These are phyloP conservation scores for Synodontis membranacea DNA, from an alignment of 2,113 vertebrate species.

Conservation along the genomic window DNA sequence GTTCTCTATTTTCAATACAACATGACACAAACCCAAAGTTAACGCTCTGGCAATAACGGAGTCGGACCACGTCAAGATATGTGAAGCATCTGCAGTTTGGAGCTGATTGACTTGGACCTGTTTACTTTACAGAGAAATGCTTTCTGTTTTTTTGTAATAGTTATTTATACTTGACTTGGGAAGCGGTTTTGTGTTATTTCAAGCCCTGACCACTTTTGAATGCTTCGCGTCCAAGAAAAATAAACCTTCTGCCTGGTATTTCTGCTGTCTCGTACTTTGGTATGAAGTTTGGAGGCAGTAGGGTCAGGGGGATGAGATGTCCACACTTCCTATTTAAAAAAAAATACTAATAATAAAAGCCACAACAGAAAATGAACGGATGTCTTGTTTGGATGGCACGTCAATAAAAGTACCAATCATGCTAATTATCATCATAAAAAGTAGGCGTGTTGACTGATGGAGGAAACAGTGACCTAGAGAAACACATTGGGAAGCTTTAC, in stretches of 20 bases:
- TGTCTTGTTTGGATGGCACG: not conserved
- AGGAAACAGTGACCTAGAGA: not conserved
- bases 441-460: not conserved
- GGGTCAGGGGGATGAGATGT: not conserved
- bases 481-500: not conserved
- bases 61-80: too few relatives aligned
- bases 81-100: not conserved
- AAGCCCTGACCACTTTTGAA: not conserved
- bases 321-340: not conserved
- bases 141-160: not conserved
- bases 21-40: not conserved
- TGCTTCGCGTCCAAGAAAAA: not conserved
- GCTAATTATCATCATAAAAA: not conserved
- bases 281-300: not conserved
- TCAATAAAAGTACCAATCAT: not conserved
- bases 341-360: not conserved
- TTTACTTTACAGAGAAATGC: not conserved
- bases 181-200: not conserved
- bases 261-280: not conserved
- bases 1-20: not conserved
- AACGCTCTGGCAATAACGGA: not conserved
- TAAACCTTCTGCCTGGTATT: slow-evolving; percentile 3
- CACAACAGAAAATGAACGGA: not conserved
- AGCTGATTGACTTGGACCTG: not conserved
- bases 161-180: slow-evolving; percentile 16